Base-by-base conservation (phyloP, 2,888 invertebrate species). In the Tanaodytes sp. region DNA sequence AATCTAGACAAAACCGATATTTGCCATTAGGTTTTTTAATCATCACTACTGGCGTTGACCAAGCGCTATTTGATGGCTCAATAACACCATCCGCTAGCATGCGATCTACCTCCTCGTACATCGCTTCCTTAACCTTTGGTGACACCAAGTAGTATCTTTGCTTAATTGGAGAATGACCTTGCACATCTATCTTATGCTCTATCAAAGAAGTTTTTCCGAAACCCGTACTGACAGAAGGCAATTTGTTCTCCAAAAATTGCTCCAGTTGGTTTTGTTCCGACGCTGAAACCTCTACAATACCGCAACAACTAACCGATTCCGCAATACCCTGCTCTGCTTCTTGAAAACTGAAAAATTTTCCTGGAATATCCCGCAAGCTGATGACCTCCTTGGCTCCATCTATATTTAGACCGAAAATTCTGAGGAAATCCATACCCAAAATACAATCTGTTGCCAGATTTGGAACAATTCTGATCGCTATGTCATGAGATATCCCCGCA, bases 351-450 rank as follows among this genome's bases (percentile, higher is more conserved):
- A 46, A 58, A 1, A 12, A 4, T 42, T 30, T 16, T 16, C 23
- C 27, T 0, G 33, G 43, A 3, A 43, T 2, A 0, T 59, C 37
- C 14, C 4, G 1, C 1, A 59, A 43, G 27, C 11, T 14, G 6
- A 51, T 51, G 15, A 23, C 31, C 14, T 59, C 51, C 3, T 5
- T 1, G 19, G 12, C 49, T 2, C 59, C 59, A 59, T 59, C 11
- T n/a, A 51, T 59, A 0, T 6, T 59, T 16, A 59, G 8, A 8
- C 59, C 48, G 12, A 58, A 58, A 48, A 40, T 58, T 48, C 58
- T 12, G 16, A 58, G 30, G 14, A 58, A 58, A n/a, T 58, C 48
- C 58, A 58, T 58, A 1, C 48, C 48, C n/a, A 58, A 31, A 39
- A 40, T 48, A 30, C 58, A 46, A 20, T 58, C 58, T 8, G 40